Percentiles rank a stretch among this genome's conserved stretches.
These are phyloP conservation scores for Xestia sexstrigata DNA, from an alignment of 2,888 invertebrate species.

Conservation along the genomic window DNA sequence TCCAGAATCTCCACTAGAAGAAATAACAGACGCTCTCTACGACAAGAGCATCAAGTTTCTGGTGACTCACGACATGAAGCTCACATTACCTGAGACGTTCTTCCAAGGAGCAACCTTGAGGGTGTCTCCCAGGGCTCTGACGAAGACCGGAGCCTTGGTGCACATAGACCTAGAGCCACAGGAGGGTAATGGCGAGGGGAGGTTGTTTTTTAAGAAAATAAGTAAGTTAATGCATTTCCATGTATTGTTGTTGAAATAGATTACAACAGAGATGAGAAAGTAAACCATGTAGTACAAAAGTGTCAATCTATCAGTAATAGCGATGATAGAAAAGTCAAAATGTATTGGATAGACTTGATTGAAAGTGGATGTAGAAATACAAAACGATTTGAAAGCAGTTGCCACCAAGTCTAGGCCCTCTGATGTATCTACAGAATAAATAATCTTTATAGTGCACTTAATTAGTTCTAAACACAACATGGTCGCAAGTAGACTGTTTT, in stretches of 20 bases:
- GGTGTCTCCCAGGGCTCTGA: conserved; percentile 93
- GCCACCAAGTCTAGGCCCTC: not conserved
- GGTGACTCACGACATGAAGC: conserved; percentile 94
- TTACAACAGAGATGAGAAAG: not conserved
- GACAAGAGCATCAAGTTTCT: conserved; percentile 93
- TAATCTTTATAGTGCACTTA: not conserved
- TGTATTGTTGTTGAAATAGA: not conserved
- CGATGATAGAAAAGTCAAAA: not conserved
- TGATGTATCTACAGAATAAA: not conserved
- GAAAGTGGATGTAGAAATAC: not conserved
- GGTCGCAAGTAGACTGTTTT: too few species aligned
- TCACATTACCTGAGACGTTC: conserved; percentile 93
- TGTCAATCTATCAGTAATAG: not conserved
- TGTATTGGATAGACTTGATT: not conserved
- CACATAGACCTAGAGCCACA: conserved; percentile 93
- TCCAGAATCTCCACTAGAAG: conserved; percentile 93
- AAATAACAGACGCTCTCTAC: conserved; percentile 93
- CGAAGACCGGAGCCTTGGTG: conserved; percentile 93
- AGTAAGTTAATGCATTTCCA: conserved; percentile 87
- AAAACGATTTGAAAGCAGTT: not conserved
- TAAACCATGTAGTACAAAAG: not conserved
- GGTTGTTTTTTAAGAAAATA: conserved; percentile 93
- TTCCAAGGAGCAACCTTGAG: conserved; percentile 94
- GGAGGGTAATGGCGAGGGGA: conserved; percentile 87
- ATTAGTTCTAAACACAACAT: not conserved